These are phyloP conservation scores for Athetis lepigone DNA, from an alignment of 2,888 invertebrate species.

Conservation along the genomic window DNA sequence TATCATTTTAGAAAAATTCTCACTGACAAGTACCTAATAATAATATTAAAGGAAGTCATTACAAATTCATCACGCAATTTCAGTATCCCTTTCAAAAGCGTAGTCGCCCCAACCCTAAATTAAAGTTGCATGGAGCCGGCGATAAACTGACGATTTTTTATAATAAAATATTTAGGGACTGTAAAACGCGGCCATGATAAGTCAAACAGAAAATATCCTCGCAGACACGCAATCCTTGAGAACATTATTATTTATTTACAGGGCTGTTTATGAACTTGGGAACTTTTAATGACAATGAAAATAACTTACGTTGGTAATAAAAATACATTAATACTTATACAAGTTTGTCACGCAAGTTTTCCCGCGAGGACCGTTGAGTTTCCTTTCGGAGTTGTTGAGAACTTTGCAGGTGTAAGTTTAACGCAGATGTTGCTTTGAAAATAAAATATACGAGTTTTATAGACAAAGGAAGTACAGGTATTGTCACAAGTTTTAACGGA, in stretches of 20 bases:
- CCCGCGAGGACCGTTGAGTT: conserved; percentile 46
- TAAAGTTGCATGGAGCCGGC: conserved; percentile 47
- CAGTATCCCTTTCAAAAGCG: conserved; percentile 31
- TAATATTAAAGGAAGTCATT: conserved; percentile 30
- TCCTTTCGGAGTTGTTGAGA: conserved; percentile 32
- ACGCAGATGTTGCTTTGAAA: conserved; percentile 24
- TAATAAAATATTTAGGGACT: conserved; percentile 65
- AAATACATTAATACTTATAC: conserved; percentile 83
- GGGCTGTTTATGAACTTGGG: conserved; percentile 81
- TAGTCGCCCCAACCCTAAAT: conserved; percentile 32
- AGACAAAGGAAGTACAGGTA: background rate
- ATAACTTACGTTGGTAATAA: conserved; percentile 80
- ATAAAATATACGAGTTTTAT: conserved; percentile 1
- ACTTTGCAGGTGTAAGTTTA: conserved; percentile 45
- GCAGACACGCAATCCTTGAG: conserved; percentile 78
- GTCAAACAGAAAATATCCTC: conserved; percentile 67
- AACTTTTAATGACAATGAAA: conserved; percentile 85
- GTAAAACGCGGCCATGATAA: conserved; percentile 68
- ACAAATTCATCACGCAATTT: conserved; percentile 51
- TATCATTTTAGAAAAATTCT: too few relatives aligned
- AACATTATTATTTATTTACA: conserved; percentile 82
- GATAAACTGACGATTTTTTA: conserved; percentile 52
- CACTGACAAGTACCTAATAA: background rate
- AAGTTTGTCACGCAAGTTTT: conserved; percentile 81
- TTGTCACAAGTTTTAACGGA: background rate